Conservation (phyloP, 2,113 vertebrate species). For the Malurus alboscapulatus region DNA sequence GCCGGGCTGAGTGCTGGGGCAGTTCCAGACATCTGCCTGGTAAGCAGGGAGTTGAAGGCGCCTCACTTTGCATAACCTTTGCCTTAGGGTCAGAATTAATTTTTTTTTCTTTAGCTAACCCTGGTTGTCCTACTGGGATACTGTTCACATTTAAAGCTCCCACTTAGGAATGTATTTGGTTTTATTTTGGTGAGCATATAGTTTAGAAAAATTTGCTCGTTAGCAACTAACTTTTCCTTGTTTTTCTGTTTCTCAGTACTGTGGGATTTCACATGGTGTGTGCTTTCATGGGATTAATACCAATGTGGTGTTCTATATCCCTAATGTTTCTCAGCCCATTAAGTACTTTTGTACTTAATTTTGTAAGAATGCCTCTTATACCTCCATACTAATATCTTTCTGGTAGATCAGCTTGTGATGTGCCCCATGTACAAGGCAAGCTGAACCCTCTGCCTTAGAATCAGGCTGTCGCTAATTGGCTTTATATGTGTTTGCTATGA, state of each 20-base stretch:
- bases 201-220: background rate
- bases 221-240: background rate
- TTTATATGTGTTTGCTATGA: constrained; percentile 13
- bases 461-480: background rate
- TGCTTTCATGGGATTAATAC: constrained; percentile 23
- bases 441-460: background rate
- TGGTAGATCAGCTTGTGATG: background rate
- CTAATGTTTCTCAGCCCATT: constrained; percentile 17
- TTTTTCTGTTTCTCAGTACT: background rate
- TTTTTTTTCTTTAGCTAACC: background rate
- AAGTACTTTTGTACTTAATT: background rate
- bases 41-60: background rate
- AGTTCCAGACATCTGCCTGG: background rate
- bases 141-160: background rate
- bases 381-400: background rate
- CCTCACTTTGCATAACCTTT: background rate
- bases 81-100: background rate
- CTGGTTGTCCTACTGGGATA: background rate
- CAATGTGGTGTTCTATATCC: background rate
- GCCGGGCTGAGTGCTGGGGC: background rate
- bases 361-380: background rate
- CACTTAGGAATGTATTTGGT: background rate
- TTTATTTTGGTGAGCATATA: background rate
- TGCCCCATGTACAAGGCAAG: background rate
- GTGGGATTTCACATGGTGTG: background rate